phyloP scores from a whole-genome alignment of 2,888 invertebrate genomes.

The Epistrophella euchroma region DNA sequence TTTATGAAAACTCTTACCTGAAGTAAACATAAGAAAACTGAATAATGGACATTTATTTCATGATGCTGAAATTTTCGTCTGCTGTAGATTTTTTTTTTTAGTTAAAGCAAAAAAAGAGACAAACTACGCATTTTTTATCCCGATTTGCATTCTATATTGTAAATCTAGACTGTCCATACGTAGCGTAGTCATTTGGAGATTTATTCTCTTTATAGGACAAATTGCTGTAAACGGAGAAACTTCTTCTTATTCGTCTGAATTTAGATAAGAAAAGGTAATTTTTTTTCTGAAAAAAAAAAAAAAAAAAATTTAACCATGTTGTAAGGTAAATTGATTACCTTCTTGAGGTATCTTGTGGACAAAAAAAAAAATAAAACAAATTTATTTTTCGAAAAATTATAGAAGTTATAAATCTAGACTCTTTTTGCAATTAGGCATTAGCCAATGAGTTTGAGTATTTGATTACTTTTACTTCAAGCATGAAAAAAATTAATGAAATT shows the following conservation, averaged over 20 bases:
- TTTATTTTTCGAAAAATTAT: background rate
- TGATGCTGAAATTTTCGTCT: background rate
- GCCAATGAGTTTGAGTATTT: background rate
- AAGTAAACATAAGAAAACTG: background rate
- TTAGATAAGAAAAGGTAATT: background rate
- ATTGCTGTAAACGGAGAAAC: background rate
- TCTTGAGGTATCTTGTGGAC: background rate
- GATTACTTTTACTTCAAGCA: background rate
- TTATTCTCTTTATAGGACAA: background rate
- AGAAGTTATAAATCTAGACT: background rate
- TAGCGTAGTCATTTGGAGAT: background rate
- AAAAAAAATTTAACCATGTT: background rate
- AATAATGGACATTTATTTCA: slow-evolving; percentile 6
- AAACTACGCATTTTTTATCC: background rate
- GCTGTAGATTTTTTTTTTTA: background rate
- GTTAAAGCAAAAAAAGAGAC: background rate
- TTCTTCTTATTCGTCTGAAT: background rate
- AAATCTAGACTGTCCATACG: background rate
- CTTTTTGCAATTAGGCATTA: background rate
- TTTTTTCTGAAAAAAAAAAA: background rate
- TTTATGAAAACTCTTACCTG: background rate
- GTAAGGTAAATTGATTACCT: background rate
- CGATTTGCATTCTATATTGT: slow-evolving; percentile 4
- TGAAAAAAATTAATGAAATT: background rate
- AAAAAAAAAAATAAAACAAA: background rate